phyloP scores from a whole-genome alignment of 2,113 vertebrate genomes.

The Zosterops borbonicus region DNA sequence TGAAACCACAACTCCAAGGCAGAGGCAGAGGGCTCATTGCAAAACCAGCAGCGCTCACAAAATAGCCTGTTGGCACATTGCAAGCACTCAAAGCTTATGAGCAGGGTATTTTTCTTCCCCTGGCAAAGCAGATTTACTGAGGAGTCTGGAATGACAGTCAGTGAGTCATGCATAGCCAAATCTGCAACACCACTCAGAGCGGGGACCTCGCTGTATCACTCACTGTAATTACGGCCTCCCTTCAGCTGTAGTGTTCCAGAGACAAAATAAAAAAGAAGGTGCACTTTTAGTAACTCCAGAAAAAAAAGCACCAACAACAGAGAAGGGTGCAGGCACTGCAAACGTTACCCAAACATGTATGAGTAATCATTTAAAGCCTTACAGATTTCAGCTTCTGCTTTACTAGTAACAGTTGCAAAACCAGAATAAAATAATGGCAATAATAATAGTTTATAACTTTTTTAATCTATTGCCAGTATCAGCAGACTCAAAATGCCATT shows the following conservation, averaged over 20 bases:
- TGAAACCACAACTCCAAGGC: not conserved
- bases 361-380: conserved; percentile 27
- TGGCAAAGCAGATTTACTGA: not conserved
- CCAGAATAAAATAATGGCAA: not conserved
- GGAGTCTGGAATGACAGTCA: not conserved
- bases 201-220: not conserved
- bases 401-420: not conserved
- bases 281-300: conserved; percentile 19
- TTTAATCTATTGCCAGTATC: not conserved
- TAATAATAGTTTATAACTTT: not conserved
- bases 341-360: not conserved
- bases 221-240: not conserved
- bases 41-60: not conserved
- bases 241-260: not conserved
- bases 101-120: not conserved
- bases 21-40: not conserved
- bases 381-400: not conserved
- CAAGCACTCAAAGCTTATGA: not conserved
- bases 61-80: not conserved
- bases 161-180: not conserved
- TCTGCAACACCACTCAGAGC: not conserved
- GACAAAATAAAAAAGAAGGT: not conserved
- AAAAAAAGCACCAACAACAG: conserved; percentile 43
- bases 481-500: not conserved
- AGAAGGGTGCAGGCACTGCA: conserved; percentile 30